These are phyloP conservation scores for Olivierus martensii DNA, from an alignment of 1,140 invertebrate genomes.

Conservation along the genomic window DNA sequence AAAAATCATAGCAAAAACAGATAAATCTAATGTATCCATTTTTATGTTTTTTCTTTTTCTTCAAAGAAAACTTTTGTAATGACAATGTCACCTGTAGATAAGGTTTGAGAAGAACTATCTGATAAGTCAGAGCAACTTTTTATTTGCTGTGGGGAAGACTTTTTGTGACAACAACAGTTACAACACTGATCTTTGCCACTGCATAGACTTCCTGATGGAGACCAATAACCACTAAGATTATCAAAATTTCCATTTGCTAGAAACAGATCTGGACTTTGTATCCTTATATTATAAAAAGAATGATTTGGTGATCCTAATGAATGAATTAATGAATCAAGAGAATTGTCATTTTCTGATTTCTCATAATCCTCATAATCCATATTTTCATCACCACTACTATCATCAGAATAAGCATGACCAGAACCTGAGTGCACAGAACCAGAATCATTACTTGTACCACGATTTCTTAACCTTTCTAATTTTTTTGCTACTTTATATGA, in stretches of 20 bases:
- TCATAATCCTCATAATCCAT: constrained; percentile 14
- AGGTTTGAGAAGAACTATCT: constrained; percentile 54
- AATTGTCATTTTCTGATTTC: constrained; percentile 12
- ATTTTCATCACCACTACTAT: constrained; percentile 18
- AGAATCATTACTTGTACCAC: constrained; percentile 20
- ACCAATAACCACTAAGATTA: constrained; percentile 12
- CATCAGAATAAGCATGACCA: constrained; percentile 21
- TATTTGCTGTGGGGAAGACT: constrained; percentile 25
- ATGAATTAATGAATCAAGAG: constrained; percentile 12
- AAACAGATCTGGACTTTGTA: constrained; percentile 11
- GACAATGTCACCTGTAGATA: constrained; percentile 85
- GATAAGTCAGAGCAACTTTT: constrained; percentile 19
- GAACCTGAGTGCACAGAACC: constrained; percentile 17
- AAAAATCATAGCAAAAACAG: too few species aligned
- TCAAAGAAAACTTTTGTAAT: constrained; percentile 77
- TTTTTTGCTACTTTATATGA: constrained; percentile 87
- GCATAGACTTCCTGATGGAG: constrained; percentile 11
- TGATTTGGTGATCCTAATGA: constrained; percentile 11
- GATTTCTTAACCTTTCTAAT: constrained; percentile 67
- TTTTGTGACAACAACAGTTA: constrained; percentile 44
- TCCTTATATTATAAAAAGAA: constrained; percentile 19
- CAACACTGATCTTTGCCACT: constrained; percentile 34
- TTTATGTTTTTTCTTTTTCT: constrained; percentile 21
- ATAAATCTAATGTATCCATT: too few species aligned
- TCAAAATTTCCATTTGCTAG: constrained; percentile 7